phyloP scores from a whole-genome alignment of 30 jellyfish, hydroid and myxozoan species.

The Aurelia aurita complex sp. Pacific region DNA sequence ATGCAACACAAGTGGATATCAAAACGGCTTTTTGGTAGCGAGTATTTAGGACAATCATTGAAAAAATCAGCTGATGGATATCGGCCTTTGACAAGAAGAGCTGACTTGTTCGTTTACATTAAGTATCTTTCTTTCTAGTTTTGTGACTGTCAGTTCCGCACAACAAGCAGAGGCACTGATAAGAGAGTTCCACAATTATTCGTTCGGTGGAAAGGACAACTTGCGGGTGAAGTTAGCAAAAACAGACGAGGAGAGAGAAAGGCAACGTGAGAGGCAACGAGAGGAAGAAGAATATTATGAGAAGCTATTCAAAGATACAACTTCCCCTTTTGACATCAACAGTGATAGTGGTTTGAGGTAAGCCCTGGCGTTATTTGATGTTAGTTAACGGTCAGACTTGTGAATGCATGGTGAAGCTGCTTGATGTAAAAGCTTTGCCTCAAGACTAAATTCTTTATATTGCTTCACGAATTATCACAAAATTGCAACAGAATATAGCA shows the following conservation, averaged over 20 bases:
- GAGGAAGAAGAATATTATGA: slow-evolving; percentile 60
- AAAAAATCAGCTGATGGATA: too few relatives aligned
- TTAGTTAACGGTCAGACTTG: too few relatives aligned
- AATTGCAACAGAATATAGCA: too few relatives aligned
- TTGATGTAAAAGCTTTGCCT: too few relatives aligned
- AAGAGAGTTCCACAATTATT: slow-evolving; percentile 49
- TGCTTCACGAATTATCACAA: too few relatives aligned
- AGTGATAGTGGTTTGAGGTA: slow-evolving; percentile 4
- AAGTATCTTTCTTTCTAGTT: slow-evolving; percentile 21
- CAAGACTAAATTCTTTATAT: too few relatives aligned
- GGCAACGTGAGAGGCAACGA: slow-evolving; percentile 20
- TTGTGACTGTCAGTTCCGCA: slow-evolving; percentile 56
- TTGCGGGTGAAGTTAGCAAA: slow-evolving; percentile 59
- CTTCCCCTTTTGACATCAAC: slow-evolving; percentile 2
- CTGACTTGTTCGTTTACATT: too few relatives aligned
- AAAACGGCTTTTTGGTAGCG: too few relatives aligned
- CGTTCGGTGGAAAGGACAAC: slow-evolving; percentile 61
- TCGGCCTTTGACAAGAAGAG: too few relatives aligned
- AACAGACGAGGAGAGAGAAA: slow-evolving; percentile 45
- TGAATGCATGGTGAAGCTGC: too few relatives aligned
- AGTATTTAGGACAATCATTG: too few relatives aligned
- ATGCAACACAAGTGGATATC: too few relatives aligned
- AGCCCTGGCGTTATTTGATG: not conserved
- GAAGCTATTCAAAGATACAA: slow-evolving; percentile 31
- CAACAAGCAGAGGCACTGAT: slow-evolving; percentile 71